These are phyloP conservation scores for Papilio machaon DNA, from an alignment of 1,140 invertebrate species.

Conservation along the genomic window DNA sequence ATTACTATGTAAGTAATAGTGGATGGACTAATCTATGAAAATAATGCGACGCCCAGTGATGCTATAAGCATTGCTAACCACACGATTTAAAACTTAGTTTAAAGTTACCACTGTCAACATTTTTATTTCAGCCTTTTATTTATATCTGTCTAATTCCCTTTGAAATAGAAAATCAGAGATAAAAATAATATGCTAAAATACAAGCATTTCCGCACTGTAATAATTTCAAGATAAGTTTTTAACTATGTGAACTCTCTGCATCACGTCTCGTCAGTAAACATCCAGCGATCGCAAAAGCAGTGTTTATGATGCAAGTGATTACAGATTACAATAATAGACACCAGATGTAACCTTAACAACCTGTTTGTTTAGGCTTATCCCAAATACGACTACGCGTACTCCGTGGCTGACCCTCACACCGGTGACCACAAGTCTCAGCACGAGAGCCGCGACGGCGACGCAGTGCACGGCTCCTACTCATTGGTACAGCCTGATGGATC, in stretches of 20 bases:
- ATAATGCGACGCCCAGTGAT: background rate
- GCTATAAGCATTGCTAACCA: background rate
- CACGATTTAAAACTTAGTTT: too few relatives aligned
- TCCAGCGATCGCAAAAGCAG: background rate
- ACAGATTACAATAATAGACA: background rate
- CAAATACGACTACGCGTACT: conserved; percentile 78
- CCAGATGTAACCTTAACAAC: background rate
- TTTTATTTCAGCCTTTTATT: too few relatives aligned
- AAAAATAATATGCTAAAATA: too few relatives aligned
- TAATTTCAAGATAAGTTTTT: too few relatives aligned
- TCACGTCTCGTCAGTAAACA: background rate
- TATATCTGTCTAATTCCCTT: too few relatives aligned
- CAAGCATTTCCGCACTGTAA: too few relatives aligned
- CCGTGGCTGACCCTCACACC: conserved; percentile 71
- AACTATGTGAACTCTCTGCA: too few relatives aligned
- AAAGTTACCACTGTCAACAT: too few relatives aligned
- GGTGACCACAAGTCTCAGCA: conserved; percentile 31
- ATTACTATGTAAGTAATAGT: conserved; percentile 49
- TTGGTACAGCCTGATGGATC: conserved; percentile 73
- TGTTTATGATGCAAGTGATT: background rate
- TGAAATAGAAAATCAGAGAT: too few relatives aligned
- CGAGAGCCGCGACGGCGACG: conserved; percentile 43
- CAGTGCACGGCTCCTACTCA: conserved; percentile 63
- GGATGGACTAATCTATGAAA: background rate
- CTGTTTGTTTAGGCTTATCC: conserved; percentile 50